Evolutionary conservation across 2,888 invertebrate genomes (phyloP).

Genomic region (Osmoderma eremita): DNA sequence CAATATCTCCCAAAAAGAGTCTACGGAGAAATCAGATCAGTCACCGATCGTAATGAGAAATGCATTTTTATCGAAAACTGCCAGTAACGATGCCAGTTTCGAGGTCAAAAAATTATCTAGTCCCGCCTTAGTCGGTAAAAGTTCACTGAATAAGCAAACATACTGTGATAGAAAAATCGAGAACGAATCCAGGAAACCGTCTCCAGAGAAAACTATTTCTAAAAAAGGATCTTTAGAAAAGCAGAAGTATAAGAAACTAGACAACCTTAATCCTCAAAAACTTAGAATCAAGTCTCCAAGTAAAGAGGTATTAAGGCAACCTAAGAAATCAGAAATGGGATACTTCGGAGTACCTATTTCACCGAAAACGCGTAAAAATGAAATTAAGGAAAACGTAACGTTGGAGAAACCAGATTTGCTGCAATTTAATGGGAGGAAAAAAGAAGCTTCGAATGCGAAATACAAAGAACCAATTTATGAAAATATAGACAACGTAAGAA

Average conservation of each 20-base stretch:
- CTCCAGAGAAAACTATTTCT: not conserved
- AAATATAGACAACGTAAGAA: conserved; percentile 55
- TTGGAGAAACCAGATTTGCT: conserved; percentile 58
- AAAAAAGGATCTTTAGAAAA: conserved; percentile 36
- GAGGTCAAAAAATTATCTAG: conserved; percentile 55
- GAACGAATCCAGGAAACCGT: conserved; percentile 14
- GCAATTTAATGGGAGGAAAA: conserved; percentile 47
- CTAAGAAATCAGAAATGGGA: conserved; percentile 62
- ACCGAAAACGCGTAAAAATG: conserved; percentile 50
- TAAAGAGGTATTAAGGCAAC: conserved; percentile 58
- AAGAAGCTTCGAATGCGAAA: conserved; percentile 43
- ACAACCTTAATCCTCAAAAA: conserved; percentile 18
- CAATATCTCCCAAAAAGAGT: not conserved
- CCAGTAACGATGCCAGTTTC: conserved; percentile 50
- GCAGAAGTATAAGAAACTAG: conserved; percentile 15
- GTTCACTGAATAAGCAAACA: conserved; percentile 22
- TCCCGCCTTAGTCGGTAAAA: conserved; percentile 50
- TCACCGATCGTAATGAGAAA: conserved; percentile 51
- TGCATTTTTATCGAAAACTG: conserved; percentile 46
- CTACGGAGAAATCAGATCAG: not conserved
- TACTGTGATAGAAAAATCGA: conserved; percentile 21
- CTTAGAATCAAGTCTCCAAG: conserved; percentile 45
- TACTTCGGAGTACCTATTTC: conserved; percentile 60
- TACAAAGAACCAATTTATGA: conserved; percentile 58
- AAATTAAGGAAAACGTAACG: conserved; percentile 46